Conservation (phyloP, 2,113 vertebrate species). For the Microcebus ravelobensis region DNA sequence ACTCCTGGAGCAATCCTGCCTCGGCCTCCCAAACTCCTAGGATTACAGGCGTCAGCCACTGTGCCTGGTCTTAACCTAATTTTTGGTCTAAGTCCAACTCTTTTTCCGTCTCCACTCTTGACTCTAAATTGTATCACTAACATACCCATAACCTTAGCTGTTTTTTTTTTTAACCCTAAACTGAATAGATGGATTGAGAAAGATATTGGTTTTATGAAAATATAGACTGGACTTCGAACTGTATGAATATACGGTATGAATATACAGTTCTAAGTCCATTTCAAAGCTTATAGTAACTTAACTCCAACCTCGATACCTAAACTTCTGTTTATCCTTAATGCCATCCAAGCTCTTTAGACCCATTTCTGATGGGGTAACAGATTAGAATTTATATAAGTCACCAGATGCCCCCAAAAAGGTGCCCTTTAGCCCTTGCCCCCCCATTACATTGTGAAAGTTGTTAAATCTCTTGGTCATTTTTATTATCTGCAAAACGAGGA, state of each 20-base stretch:
- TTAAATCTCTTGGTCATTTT: background rate
- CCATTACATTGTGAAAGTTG: background rate
- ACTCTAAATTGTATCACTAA: background rate
- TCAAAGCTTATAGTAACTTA: background rate
- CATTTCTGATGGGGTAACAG: background rate
- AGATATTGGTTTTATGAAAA: background rate
- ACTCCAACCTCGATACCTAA: background rate
- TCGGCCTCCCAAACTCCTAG: too few relatives aligned
- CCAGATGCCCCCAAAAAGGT: background rate
- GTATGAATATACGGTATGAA: too few relatives aligned
- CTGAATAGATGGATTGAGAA: background rate
- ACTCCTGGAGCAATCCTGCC: too few relatives aligned
- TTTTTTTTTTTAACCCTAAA: background rate
- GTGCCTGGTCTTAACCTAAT: background rate
- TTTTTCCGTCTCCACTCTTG: background rate
- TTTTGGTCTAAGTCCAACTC: background rate
- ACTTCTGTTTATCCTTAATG: background rate
- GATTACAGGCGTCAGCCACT: too few relatives aligned
- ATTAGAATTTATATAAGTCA: background rate
- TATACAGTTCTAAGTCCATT: background rate
- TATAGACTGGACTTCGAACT: background rate
- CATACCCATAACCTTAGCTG: background rate
- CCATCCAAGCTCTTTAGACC: background rate
- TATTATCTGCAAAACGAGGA: background rate
- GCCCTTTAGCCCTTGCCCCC: background rate